Evolutionary conservation across 2,797 vertebrate species (phyloP).

Genomic region (Channallabes apus): DNA sequence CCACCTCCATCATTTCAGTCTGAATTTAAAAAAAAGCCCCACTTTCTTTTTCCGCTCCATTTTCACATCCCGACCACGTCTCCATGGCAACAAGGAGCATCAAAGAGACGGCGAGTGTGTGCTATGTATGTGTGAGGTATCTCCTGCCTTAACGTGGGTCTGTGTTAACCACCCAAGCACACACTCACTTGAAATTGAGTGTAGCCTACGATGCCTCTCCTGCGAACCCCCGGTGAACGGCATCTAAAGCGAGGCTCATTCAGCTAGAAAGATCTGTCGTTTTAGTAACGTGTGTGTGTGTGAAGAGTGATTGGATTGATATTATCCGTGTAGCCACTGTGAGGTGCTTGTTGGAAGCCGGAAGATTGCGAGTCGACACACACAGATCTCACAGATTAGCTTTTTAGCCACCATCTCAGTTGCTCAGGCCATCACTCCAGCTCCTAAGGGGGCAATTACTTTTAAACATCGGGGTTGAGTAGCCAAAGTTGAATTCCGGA

Average conservation of each 20-base stretch:
- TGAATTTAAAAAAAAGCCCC: constrained; percentile 40
- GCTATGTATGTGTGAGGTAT: constrained; percentile 30
- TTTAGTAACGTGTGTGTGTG: background rate
- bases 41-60: constrained; percentile 25
- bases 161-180: background rate
- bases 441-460: background rate
- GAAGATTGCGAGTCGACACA: background rate
- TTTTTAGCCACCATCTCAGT: background rate
- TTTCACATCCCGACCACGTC: constrained; percentile 46
- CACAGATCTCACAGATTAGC: constrained; percentile 1
- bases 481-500: background rate
- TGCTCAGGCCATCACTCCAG: background rate
- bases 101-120: constrained; percentile 37
- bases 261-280: background rate
- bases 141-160: background rate
- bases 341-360: background rate
- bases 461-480: background rate
- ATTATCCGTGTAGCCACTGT: background rate
- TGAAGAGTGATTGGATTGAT: background rate
- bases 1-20: constrained; percentile 19
- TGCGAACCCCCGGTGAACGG: background rate
- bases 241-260: background rate
- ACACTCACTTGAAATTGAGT: constrained; percentile 4
- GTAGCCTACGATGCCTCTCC: background rate
- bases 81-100: constrained; percentile 62